A percentile compares a stretch with the other conserved stretches of the same genome.
Evolutionary conservation across 2,797 vertebrate species (phyloP).

Genomic region (Dicrostonyx torquatus): DNA sequence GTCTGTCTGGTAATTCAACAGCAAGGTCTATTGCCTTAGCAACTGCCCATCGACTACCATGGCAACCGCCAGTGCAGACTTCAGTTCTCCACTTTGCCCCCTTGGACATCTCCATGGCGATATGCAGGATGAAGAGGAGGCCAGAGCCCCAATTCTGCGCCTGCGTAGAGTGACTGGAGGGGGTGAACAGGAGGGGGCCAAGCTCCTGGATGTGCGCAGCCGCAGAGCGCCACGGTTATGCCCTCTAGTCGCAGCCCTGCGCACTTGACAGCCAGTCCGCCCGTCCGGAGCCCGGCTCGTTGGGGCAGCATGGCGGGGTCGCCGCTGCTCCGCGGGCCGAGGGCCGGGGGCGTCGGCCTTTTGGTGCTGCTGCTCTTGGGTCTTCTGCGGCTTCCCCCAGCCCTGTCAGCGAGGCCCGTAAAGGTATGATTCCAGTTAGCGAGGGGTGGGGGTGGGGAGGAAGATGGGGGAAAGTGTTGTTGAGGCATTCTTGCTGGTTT

Average conservation of each 20-base stretch:
- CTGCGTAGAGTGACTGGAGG: conserved; percentile 79
- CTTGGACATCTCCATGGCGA: conserved; percentile 93
- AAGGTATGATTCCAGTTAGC: conserved; percentile 65
- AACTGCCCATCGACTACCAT: conserved; percentile 68
- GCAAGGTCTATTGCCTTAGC: conserved; percentile 66
- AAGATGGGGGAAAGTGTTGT: conserved; percentile 89
- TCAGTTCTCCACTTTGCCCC: conserved; percentile 83
- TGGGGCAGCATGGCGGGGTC: conserved; percentile 78
- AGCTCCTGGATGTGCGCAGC: conserved; percentile 59
- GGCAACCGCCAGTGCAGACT: conserved; percentile 53
- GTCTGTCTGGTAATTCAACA: conserved; percentile 8
- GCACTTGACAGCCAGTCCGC: conserved; percentile 92
- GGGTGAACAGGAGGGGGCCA: neutral
- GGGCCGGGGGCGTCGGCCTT: conserved; percentile 77
- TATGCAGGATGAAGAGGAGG: conserved; percentile 90
- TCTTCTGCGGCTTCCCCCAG: conserved; percentile 44
- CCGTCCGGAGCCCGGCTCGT: conserved; percentile 89
- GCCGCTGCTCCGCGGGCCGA: conserved; percentile 78
- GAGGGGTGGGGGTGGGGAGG: conserved; percentile 71
- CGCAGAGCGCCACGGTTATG: conserved; percentile 43
- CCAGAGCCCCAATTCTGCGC: conserved; percentile 88
- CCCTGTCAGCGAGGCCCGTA: conserved; percentile 56
- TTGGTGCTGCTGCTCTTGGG: conserved; percentile 74
- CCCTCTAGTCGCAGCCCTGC: conserved; percentile 89
- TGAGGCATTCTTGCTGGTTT: conserved; percentile 86